Evolutionary conservation across 2,113 vertebrate genomes (phyloP).

Genomic region (Cochlearius cochlearius): DNA sequence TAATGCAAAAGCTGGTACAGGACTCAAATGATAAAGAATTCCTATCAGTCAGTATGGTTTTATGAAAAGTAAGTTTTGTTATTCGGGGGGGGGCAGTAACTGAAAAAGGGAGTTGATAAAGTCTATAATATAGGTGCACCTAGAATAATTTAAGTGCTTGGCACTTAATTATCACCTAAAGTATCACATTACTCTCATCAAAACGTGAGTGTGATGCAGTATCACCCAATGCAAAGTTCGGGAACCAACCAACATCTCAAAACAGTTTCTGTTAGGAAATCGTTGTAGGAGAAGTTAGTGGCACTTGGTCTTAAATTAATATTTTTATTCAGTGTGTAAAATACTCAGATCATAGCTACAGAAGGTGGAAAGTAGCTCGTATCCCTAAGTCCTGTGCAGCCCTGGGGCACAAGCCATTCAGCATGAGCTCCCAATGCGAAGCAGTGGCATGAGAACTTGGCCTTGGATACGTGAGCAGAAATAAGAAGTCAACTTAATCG

Average conservation of each 20-base stretch:
- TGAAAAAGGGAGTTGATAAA: not conserved
- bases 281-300: not conserved
- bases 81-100: not conserved
- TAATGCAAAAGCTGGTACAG: not conserved
- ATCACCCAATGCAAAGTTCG: not conserved
- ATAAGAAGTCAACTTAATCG: not conserved
- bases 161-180: not conserved
- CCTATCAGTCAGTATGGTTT: not conserved
- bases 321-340: not conserved
- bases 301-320: not conserved
- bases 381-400: not conserved
- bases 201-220: not conserved
- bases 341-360: not conserved
- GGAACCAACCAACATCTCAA: not conserved
- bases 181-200: not conserved
- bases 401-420: not conserved
- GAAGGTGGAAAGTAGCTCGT: not conserved
- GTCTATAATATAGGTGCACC: not conserved
- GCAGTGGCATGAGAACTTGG: not conserved
- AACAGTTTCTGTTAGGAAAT: not conserved
- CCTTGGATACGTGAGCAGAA: not conserved
- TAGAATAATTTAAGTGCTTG: not conserved
- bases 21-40: not conserved
- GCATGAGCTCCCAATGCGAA: not conserved
- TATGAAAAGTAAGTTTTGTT: not conserved